Conservation (phyloP, 1,140 invertebrate genomes). For the Bombus turneri region DNA sequence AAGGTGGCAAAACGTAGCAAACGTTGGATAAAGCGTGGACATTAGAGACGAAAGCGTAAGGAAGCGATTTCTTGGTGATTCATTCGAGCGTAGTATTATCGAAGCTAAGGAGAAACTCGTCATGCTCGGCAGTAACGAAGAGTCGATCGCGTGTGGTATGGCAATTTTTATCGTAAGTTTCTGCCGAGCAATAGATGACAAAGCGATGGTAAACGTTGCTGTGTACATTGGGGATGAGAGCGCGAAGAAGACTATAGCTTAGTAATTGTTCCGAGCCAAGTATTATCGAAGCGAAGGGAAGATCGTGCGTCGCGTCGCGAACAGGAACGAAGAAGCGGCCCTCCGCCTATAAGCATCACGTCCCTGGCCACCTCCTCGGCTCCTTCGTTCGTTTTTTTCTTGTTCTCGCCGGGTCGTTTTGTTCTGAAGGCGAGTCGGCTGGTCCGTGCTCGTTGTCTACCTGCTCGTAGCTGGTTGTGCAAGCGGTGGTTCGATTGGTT, state of each 20-base stretch:
- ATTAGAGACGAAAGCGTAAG: neutral
- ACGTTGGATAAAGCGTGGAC: neutral
- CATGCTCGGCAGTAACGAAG: neutral
- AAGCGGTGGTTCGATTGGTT: slow-evolving; percentile 56
- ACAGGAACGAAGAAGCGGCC: neutral
- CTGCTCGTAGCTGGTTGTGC: slow-evolving; percentile 14
- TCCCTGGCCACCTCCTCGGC: slow-evolving; percentile 9
- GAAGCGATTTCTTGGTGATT: neutral
- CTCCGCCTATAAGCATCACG: slow-evolving; percentile 7
- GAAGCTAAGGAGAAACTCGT: neutral
- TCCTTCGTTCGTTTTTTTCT: slow-evolving; percentile 11
- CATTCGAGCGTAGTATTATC: neutral
- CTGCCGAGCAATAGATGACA: too few species aligned
- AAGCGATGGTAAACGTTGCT: too few species aligned
- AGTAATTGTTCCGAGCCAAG: neutral
- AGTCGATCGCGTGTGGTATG: too few species aligned
- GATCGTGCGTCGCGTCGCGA: neutral
- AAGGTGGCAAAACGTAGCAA: neutral
- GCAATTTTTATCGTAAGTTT: too few species aligned
- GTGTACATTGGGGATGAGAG: too few species aligned
- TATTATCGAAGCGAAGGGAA: slow-evolving; percentile 8
- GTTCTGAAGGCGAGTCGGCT: slow-evolving; percentile 9
- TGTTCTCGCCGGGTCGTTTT: slow-evolving; percentile 17
- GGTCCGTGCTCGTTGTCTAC: slow-evolving; percentile 30
- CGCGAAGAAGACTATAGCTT: neutral